Conservation (phyloP, 2,888 invertebrate genomes). For the Ptilodon capucinus region DNA sequence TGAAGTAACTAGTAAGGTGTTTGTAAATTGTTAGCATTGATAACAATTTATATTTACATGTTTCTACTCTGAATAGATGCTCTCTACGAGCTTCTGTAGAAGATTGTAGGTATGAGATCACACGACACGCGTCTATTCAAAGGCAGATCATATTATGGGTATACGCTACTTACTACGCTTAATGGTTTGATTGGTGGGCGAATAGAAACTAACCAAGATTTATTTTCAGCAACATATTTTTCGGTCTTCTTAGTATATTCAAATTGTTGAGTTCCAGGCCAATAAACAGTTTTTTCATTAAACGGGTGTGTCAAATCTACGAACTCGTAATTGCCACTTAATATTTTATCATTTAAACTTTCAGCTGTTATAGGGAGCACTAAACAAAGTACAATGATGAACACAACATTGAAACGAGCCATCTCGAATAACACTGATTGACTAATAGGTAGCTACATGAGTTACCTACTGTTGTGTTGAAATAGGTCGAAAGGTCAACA, state of each 20-base stretch:
- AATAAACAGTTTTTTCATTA: slow-evolving; percentile 54
- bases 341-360: slow-evolving; percentile 46
- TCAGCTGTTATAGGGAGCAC: slow-evolving; percentile 13
- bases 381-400: slow-evolving; percentile 13
- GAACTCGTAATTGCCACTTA: slow-evolving; percentile 55
- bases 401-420: slow-evolving; percentile 26
- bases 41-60: no score
- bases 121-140: no score
- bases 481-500: not conserved
- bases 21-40: no score
- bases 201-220: slow-evolving; percentile 48
- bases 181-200: no score
- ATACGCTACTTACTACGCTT: no score
- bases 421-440: slow-evolving; percentile 28
- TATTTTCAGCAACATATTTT: slow-evolving; percentile 25
- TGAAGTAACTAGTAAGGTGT: no score
- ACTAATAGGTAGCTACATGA: no score
- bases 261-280: slow-evolving; percentile 46
- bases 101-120: no score
- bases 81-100: no score
- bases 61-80: no score
- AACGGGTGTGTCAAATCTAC: slow-evolving; percentile 59
- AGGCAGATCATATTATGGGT: no score
- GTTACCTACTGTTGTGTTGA: not conserved
- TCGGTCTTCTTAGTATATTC: slow-evolving; percentile 46